Evolutionary conservation across 2,113 vertebrate genomes (phyloP).

Genomic region (Anser cygnoides): DNA sequence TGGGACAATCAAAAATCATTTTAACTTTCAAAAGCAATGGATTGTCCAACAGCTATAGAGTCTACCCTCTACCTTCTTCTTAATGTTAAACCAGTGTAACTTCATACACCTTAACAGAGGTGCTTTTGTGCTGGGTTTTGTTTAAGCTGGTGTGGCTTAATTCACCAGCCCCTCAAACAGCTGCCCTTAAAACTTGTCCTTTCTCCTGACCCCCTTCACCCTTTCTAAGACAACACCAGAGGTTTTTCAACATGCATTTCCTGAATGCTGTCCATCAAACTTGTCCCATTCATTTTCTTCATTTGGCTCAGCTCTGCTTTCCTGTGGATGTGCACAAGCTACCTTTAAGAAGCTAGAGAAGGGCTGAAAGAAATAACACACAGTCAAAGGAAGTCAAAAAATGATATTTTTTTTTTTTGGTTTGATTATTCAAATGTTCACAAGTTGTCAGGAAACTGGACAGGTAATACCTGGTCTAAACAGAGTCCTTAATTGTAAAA

Average conservation of each 20-base stretch:
- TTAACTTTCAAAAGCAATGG: background rate
- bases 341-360: background rate
- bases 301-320: background rate
- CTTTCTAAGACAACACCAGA: background rate
- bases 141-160: background rate
- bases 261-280: background rate
- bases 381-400: background rate
- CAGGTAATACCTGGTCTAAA: constrained; percentile 53
- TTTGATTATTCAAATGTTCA: constrained; percentile 19
- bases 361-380: background rate
- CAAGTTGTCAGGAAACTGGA: constrained; percentile 47
- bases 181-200: background rate
- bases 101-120: background rate
- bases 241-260: background rate
- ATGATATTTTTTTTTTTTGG: background rate
- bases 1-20: background rate
- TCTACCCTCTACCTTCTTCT: background rate
- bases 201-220: background rate
- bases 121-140: background rate
- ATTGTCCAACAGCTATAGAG: background rate
- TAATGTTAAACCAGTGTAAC: background rate
- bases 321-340: background rate
- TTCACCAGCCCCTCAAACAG: background rate
- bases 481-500: constrained; percentile 54
- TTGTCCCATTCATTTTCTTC: background rate